Conservation (phyloP, 2,113 vertebrate species). For the Aptenodytes patagonicus region DNA sequence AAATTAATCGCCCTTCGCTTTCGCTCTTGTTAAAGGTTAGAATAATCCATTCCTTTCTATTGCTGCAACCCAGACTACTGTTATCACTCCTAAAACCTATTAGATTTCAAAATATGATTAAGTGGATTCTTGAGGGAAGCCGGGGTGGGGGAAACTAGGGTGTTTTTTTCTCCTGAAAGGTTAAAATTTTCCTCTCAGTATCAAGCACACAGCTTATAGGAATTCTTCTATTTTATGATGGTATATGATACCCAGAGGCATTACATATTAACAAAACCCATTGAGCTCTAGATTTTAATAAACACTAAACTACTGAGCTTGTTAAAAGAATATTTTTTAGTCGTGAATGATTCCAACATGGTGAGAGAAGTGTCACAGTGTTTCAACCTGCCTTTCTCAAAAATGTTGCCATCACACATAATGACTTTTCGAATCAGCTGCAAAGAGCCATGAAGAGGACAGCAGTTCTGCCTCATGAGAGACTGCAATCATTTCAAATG, state of each 20-base stretch:
- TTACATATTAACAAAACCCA: neutral
- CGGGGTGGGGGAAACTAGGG: neutral
- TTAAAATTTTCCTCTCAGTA: constrained; percentile 31
- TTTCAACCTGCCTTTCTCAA: neutral
- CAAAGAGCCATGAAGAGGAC: neutral
- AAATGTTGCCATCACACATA: neutral
- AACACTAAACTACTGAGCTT: neutral
- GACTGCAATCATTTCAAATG: neutral
- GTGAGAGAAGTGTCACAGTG: neutral
- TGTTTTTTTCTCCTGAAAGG: neutral
- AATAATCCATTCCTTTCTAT: constrained; percentile 44
- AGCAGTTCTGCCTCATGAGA: constrained; percentile 9
- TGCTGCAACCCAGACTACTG: neutral
- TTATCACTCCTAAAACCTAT: constrained; percentile 24
- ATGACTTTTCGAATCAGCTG: neutral
- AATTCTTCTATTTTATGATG: neutral
- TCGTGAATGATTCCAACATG: neutral
- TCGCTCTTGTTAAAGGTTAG: constrained; percentile 46
- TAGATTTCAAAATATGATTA: constrained; percentile 55
- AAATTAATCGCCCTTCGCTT: neutral
- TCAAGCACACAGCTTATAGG: neutral
- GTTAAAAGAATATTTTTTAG: neutral
- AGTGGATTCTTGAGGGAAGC: constrained; percentile 13
- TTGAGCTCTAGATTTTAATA: constrained; percentile 8
- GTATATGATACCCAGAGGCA: neutral